Conservation (phyloP, 2,797 vertebrate species). For the Adrianichthys oophorus region DNA sequence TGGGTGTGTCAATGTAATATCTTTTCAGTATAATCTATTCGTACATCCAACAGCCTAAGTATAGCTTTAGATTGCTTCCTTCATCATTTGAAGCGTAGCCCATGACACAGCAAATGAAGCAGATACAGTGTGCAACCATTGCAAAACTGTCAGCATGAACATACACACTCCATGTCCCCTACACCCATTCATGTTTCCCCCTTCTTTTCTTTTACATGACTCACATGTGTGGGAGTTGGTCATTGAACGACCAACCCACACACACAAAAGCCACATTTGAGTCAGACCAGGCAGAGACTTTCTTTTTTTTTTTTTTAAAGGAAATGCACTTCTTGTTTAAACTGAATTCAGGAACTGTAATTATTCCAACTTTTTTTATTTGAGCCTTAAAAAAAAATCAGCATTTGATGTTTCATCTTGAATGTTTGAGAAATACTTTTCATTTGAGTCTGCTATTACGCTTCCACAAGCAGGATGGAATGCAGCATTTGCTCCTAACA, state of each 20-base stretch:
- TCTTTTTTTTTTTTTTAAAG: neutral
- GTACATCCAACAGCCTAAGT: slow-evolving; percentile 36
- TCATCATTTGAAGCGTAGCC: slow-evolving; percentile 57
- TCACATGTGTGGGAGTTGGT: no score
- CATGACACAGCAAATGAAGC: neutral
- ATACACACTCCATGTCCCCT: neutral
- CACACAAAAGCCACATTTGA: neutral
- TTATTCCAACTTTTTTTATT: no score
- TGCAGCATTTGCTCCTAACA: no score
- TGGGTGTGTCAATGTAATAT: slow-evolving; percentile 13
- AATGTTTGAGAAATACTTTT: no score
- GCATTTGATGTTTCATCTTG: no score
- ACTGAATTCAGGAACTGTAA: no score
- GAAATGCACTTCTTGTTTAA: neutral
- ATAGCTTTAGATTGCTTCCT: slow-evolving; percentile 53
- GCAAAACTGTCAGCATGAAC: neutral
- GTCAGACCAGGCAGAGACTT: neutral
- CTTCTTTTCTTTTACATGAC: no score
- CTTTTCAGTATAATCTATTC: slow-evolving; percentile 27
- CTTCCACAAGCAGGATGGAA: no score
- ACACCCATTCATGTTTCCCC: no score
- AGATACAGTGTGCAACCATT: neutral
- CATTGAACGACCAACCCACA: no score
- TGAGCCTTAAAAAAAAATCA: no score
- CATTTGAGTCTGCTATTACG: no score